These are phyloP conservation scores for Heliconius hermathena DNA, from an alignment of 1,140 invertebrate species.

Conservation along the genomic window DNA sequence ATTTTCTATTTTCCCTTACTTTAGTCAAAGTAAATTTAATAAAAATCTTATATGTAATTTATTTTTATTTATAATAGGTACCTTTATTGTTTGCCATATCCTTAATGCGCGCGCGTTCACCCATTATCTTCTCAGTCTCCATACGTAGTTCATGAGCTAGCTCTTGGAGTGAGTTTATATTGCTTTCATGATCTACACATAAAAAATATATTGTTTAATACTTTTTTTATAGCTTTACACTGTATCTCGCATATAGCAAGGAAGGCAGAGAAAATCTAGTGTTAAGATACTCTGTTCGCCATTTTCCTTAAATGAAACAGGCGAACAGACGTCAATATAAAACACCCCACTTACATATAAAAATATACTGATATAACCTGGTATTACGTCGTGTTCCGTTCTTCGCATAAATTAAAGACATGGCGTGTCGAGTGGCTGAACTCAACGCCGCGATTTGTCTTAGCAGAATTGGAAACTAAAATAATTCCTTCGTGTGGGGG, in stretches of 20 bases:
- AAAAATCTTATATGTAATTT: background rate
- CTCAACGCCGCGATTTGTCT: too few relatives aligned
- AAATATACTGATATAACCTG: too few relatives aligned
- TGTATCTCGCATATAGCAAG: too few relatives aligned
- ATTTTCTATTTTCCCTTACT: too few relatives aligned
- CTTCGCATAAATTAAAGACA: too few relatives aligned
- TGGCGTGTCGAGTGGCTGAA: too few relatives aligned
- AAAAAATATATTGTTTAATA: conserved; percentile 14
- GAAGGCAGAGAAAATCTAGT: too few relatives aligned
- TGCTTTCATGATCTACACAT: conserved; percentile 67
- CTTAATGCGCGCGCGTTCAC: conserved; percentile 69
- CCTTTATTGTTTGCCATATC: conserved; percentile 74
- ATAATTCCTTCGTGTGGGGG: too few relatives aligned
- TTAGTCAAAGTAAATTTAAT: background rate
- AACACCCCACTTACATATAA: background rate
- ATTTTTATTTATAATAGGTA: conserved; percentile 35
- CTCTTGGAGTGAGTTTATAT: conserved; percentile 71
- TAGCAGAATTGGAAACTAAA: too few relatives aligned
- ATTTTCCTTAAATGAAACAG: background rate
- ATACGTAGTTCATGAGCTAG: conserved; percentile 71
- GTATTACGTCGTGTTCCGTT: too few relatives aligned
- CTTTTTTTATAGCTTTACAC: too few relatives aligned
- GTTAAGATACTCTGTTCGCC: too few relatives aligned
- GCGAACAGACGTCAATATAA: background rate
- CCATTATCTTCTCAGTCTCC: conserved; percentile 76